Evolutionary conservation across 2,113 vertebrate genomes (phyloP).

Genomic region (Raja brachyura): DNA sequence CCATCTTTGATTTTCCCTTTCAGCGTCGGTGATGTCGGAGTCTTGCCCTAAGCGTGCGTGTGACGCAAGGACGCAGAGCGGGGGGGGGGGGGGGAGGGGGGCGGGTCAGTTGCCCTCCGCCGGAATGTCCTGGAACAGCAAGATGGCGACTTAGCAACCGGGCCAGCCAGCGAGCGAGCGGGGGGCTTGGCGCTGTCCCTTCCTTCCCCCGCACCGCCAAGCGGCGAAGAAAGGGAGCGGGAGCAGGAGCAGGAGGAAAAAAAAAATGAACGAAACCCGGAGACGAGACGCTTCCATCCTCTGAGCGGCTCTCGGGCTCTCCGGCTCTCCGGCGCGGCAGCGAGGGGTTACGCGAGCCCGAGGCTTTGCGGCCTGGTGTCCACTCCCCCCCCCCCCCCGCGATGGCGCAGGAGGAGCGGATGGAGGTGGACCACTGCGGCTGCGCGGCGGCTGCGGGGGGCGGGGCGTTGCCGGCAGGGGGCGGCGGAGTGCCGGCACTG

Average conservation of each 20-base stretch:
- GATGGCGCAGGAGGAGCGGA: slow-evolving; percentile 46
- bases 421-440: slow-evolving; percentile 73
- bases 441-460: slow-evolving; percentile 47
- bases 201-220: neutral
- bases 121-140: slow-evolving; percentile 22
- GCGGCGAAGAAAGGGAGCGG: neutral
- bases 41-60: no score
- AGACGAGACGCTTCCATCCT: slow-evolving; percentile 42
- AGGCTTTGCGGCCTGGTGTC: slow-evolving; percentile 9
- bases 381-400: neutral
- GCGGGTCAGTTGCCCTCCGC: slow-evolving; percentile 28
- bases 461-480: slow-evolving; percentile 16
- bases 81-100: no score
- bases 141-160: slow-evolving; percentile 29
- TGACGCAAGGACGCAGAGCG: neutral
- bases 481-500: slow-evolving; percentile 57
- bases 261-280: slow-evolving; percentile 41
- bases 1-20: neutral
- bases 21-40: no score
- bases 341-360: neutral
- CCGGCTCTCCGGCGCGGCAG: slow-evolving; percentile 46
- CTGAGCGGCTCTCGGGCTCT: slow-evolving; percentile 43
- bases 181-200: neutral
- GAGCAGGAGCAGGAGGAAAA: slow-evolving; percentile 46
- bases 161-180: neutral